Evolutionary conservation across 1,140 invertebrate species (phyloP).

Genomic region (Psilanteris sp.): DNA sequence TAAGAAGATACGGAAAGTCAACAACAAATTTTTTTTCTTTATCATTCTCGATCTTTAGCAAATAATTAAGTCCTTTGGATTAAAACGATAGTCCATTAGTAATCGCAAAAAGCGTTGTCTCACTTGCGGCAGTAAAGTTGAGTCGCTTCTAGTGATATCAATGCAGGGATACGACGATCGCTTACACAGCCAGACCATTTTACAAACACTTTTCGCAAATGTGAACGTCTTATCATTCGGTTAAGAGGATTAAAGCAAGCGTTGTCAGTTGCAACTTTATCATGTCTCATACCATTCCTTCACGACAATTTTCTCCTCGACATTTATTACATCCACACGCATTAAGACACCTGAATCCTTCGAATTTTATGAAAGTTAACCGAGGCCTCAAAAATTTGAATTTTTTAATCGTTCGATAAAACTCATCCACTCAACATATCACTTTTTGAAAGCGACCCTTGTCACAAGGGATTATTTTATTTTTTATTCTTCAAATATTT

Average conservation of each 20-base stretch:
- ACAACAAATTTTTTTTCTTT: no score
- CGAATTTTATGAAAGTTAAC: constrained; percentile 40
- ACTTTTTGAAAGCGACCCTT: constrained; percentile 37
- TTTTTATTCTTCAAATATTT: no score
- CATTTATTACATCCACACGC: constrained; percentile 10
- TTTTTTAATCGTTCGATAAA: constrained; percentile 36
- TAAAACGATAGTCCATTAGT: constrained; percentile 54
- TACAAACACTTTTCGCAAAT: constrained; percentile 27
- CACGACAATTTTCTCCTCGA: constrained; percentile 9
- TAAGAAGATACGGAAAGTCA: no score
- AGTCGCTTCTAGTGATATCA: constrained; percentile 41
- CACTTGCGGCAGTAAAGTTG: constrained; percentile 30
- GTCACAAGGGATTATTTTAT: constrained; percentile 53
- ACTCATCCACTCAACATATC: constrained; percentile 28
- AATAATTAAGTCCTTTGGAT: constrained; percentile 51
- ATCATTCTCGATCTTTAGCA: constrained; percentile 5
- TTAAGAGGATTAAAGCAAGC: constrained; percentile 69
- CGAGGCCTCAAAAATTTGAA: constrained; percentile 22
- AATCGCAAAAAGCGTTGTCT: constrained; percentile 25
- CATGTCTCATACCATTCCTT: neutral
- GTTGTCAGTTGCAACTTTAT: constrained; percentile 64
- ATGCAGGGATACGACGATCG: constrained; percentile 8
- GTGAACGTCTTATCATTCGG: constrained; percentile 16
- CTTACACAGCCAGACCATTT: constrained; percentile 7
- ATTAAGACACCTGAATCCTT: constrained; percentile 22